Evolutionary conservation across 2,797 vertebrate species (phyloP), one percentile per base, ranked within the genome.

Genomic region (Parauchenoglanis punctatus): DNA sequence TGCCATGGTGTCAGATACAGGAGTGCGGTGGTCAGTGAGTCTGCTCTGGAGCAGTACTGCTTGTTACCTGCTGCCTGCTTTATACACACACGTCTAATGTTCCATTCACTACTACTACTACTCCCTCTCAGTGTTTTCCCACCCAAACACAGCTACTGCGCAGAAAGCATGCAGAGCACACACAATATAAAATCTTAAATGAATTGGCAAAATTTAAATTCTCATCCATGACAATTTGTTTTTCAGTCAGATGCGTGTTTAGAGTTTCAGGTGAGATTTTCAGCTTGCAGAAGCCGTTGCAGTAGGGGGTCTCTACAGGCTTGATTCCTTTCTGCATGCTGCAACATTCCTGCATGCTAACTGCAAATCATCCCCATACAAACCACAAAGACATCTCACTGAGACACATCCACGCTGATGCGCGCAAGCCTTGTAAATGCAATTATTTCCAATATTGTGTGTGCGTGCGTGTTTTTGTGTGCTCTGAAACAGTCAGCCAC

Each of bases 391-490:
- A 84, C 83, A 87, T 81, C 83, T 81, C 65, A 87, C 75, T 77
- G 83, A 76, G n/a, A 87, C 87, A 89, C 78, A 68, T 80, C 90
- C 82, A 87, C 77, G 86, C 73, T 82, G 73, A 86, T 44, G 70
- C 86, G 75, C n/a, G 86, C 35, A 56, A 87, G 85, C 88, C 89
- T 91, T 89, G 87, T 90, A 91, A 92, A 92, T 87, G 88, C 89
- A 84, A 90, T 90, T 92, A 90, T 83, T 91, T 87, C 54, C 72
- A 81, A 89, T 83, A 73, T 81, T 72, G 88, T 76, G 77, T 88
- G 83, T n/a, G 80, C 78, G 46, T 10, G 52, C 61, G 72, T 77
- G 86, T 82, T 84, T 86, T 84, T 63, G 72, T 88, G 73, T n/a
- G 70, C 75, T 87, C 86, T 81, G 86, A 83, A 89, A 89, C 61